These are phyloP conservation scores for Desoria tigrina DNA, from an alignment of 2,888 invertebrate genomes.

Conservation along the genomic window DNA sequence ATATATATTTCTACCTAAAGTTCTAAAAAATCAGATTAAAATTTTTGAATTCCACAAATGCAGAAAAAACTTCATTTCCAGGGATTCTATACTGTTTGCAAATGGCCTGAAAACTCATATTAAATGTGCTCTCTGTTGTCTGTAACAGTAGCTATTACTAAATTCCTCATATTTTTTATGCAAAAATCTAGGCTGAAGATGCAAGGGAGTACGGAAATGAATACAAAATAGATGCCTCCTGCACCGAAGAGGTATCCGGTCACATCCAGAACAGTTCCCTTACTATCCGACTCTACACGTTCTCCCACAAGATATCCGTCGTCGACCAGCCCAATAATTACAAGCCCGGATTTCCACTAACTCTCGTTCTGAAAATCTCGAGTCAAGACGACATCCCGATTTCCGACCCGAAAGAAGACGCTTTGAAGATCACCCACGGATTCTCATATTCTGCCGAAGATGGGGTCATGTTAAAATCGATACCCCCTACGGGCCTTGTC, in stretches of 20 bases:
- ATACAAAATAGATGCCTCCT: conserved; percentile 79
- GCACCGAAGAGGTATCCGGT: conserved; percentile 87
- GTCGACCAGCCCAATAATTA: conserved; percentile 80
- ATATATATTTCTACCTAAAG: no score
- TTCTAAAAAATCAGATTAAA: no score
- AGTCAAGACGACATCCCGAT: conserved; percentile 71
- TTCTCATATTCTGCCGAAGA: conserved; percentile 60
- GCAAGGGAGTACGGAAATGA: conserved; percentile 77
- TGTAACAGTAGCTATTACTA: no score
- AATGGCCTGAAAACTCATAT: no score
- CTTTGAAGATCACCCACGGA: conserved; percentile 65
- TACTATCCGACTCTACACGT: conserved; percentile 72
- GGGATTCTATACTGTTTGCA: no score
- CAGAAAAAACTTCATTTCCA: no score
- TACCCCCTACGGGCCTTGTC: conserved; percentile 66
- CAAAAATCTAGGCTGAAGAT: conserved; percentile 56
- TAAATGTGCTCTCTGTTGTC: no score
- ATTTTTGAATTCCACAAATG: no score
- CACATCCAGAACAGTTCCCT: conserved; percentile 60
- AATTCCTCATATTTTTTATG: no score
- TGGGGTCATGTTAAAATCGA: conserved; percentile 15
- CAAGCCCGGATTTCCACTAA: conserved; percentile 81
- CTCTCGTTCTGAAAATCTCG: conserved; percentile 58
- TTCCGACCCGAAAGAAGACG: conserved; percentile 22
- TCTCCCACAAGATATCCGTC: conserved; percentile 72